Evolutionary conservation across 2,113 vertebrate species (phyloP), one percentile per base, ranked within the genome.

Genomic region (Anolis carolinensis): DNA sequence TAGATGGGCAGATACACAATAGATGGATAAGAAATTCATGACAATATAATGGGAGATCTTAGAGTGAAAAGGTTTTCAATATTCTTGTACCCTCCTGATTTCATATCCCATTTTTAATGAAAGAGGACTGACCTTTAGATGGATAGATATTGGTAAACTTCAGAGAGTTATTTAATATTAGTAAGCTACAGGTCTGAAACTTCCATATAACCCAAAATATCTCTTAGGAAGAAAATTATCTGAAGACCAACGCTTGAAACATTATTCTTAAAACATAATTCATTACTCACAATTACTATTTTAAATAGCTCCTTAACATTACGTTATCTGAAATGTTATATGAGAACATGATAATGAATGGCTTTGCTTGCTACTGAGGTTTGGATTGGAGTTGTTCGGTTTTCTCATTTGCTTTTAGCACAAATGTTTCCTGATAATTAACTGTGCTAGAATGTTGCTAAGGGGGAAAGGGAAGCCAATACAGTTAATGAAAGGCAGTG

Each of bases 401-500:
- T 91, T 63, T 74, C 20, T 50, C 72, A 81, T 44, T 84, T 55
- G 10, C 7, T 86, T 90, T 88, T 68, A 89, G 30, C 44, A 71
- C 79, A 89, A 76, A 34, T 27, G 25, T 75, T 90, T 59, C 90
- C 20, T 67, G 68, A 74, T 44, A 93, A 85, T 87, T 89, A 84
- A 65, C 84, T 90, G 87, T 83, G 30, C 81, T 59, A 85, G 75
- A 90, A 83, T 68, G 65, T 2, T 87, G 30, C 32, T 88, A 92
- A 84, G 39, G 10, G 32, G 52, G 83, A 88, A 88, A 55, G 1
- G 16, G 76, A 86, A 92, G 90, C 44, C 77, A 89, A 76, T 50
- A 72, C 34, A 81, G 86, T 87, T 87, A 75, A 4, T 27, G 82
- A 79, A 88, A 81, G 80, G 23, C 63, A 63, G 52, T 83, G 75